Conservation (phyloP, 1,140 invertebrate genomes). For the Pachypeltis micranthus region DNA sequence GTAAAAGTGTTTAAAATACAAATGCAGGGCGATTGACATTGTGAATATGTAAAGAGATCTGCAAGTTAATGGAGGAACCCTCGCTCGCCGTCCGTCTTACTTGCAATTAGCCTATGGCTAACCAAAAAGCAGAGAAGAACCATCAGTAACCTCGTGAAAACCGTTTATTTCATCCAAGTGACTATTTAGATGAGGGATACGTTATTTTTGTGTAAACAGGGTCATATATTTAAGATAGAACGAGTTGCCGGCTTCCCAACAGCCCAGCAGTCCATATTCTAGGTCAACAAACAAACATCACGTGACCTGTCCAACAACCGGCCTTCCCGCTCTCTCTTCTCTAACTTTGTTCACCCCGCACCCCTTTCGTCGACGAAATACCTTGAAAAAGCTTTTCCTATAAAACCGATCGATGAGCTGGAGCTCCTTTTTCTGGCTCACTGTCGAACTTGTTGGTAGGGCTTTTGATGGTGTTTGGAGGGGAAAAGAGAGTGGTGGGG, state of each 20-base stretch:
- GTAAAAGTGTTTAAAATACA: too few species aligned
- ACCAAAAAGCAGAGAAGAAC: too few species aligned
- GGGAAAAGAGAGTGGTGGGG: background rate
- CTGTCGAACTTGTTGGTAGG: background rate
- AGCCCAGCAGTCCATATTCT: background rate
- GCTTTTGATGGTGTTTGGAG: background rate
- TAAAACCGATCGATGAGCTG: background rate
- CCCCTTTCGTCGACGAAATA: background rate
- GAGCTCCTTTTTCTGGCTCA: background rate
- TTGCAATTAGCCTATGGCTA: too few species aligned
- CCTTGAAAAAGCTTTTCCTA: background rate
- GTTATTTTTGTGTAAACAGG: slow-evolving; percentile 8
- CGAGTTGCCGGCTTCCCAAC: background rate
- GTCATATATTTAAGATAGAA: background rate
- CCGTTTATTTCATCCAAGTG: background rate
- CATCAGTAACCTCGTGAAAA: slow-evolving; percentile 2
- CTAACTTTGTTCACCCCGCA: too few species aligned
- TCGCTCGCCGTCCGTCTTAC: too few species aligned
- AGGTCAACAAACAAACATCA: slow-evolving; percentile 9
- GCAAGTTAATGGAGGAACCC: too few species aligned
- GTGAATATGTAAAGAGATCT: too few species aligned
- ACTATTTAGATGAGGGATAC: slow-evolving; percentile 6
- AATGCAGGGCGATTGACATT: too few species aligned
- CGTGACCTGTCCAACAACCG: background rate
- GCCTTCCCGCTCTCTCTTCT: too few species aligned